Evolutionary conservation across 1,140 invertebrate genomes (phyloP).

Genomic region (Caenorhabditis elegans): WBcel235 BX284606.5:6851501-6852000

Average conservation of each 20-base stretch:
- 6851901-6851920: constrained; percentile 9
- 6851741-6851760: background rate
- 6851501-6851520: too few species aligned
- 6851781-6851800: too few species aligned
- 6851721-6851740: background rate
- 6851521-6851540: too few species aligned
- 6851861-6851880: background rate
- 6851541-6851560: too few species aligned
- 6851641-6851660: background rate
- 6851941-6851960: background rate
- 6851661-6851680: background rate
- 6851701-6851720: background rate
- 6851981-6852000: background rate
- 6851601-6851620: background rate
- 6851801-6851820: background rate
- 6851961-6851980: constrained; percentile 10
- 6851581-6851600: background rate
- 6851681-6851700: background rate
- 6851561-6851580: too few species aligned
- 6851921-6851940: background rate
- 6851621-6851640: background rate
- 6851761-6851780: too few species aligned
- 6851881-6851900: background rate
- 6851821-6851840: background rate
- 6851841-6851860: constrained; percentile 6